phyloP scores from a whole-genome alignment of 2,113 vertebrate genomes.

The Apus apus region DNA sequence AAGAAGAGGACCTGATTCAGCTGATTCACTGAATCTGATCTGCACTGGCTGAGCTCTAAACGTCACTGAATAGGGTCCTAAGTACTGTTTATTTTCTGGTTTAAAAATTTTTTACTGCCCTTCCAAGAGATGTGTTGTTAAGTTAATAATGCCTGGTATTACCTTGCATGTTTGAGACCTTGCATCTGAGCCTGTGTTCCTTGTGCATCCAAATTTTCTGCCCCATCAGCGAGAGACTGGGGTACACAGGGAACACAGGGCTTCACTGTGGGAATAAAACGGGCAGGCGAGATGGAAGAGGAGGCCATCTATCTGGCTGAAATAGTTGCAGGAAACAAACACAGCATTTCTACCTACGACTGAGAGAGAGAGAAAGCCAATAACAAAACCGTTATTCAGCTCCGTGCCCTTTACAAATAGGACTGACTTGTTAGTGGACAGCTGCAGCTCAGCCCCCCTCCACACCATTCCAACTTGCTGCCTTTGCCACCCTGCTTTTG shows the following conservation, averaged over 20 bases:
- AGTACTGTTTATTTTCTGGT: background rate
- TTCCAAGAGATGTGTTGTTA: background rate
- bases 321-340: constrained; percentile 36
- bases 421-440: constrained; percentile 60
- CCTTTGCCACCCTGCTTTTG: constrained; percentile 57
- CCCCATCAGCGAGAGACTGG: background rate
- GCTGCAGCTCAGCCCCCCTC: constrained; percentile 45
- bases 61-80: background rate
- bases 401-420: constrained; percentile 51
- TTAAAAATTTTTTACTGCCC: background rate
- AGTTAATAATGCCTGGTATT: background rate
- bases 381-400: constrained; percentile 65
- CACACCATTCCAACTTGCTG: constrained; percentile 53
- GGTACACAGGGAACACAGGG: background rate
- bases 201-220: background rate
- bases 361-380: constrained; percentile 29
- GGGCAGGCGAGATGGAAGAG: background rate
- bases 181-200: background rate
- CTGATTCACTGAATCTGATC: background rate
- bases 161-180: background rate
- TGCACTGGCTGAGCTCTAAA: background rate
- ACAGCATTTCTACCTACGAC: constrained; percentile 54
- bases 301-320: background rate
- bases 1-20: constrained; percentile 19
- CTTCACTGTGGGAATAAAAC: background rate